Percentiles rank a stretch among this genome's conserved stretches.
phyloP scores from a whole-genome alignment of 64 coral and sea anemone genomes.

The Stylophora pistillata region DNA sequence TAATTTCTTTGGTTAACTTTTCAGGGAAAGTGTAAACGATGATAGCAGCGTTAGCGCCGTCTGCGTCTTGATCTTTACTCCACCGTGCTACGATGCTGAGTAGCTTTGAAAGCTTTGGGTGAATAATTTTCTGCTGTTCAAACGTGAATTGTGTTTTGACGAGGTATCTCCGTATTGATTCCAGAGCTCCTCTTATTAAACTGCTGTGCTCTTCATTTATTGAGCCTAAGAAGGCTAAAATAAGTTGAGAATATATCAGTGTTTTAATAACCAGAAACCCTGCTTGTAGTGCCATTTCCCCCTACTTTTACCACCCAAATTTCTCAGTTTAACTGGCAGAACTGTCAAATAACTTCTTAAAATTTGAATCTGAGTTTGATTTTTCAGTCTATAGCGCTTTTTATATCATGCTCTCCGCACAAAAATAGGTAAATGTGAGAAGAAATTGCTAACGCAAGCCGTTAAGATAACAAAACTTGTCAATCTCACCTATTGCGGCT shows the following conservation, averaged over 20 bases:
- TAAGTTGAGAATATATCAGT: neutral
- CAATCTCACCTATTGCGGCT: conserved; percentile 59
- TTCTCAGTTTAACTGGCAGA: too few relatives aligned
- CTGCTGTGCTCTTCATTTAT: conserved; percentile 64
- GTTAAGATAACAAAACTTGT: too few relatives aligned
- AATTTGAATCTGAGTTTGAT: too few relatives aligned
- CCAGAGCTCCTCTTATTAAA: conserved; percentile 45
- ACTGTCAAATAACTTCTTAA: too few relatives aligned
- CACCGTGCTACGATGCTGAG: neutral
- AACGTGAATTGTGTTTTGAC: conserved; percentile 70
- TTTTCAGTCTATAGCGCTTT: too few relatives aligned
- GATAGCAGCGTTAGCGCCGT: neutral
- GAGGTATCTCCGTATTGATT: conserved; percentile 66
- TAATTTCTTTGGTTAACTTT: conserved; percentile 21
- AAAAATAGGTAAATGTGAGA: too few relatives aligned
- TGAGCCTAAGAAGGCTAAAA: conserved; percentile 69
- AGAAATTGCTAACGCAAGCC: too few relatives aligned
- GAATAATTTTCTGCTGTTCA: conserved; percentile 65
- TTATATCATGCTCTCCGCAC: too few relatives aligned
- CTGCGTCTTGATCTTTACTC: conserved; percentile 1
- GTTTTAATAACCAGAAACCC: neutral
- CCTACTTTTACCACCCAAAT: too few relatives aligned
- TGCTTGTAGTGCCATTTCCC: too few relatives aligned
- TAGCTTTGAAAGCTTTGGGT: conserved; percentile 69
- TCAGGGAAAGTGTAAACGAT: conserved; percentile 15